Conservation (phyloP, 2,888 invertebrate species). For the Eristalinus aeneus region DNA sequence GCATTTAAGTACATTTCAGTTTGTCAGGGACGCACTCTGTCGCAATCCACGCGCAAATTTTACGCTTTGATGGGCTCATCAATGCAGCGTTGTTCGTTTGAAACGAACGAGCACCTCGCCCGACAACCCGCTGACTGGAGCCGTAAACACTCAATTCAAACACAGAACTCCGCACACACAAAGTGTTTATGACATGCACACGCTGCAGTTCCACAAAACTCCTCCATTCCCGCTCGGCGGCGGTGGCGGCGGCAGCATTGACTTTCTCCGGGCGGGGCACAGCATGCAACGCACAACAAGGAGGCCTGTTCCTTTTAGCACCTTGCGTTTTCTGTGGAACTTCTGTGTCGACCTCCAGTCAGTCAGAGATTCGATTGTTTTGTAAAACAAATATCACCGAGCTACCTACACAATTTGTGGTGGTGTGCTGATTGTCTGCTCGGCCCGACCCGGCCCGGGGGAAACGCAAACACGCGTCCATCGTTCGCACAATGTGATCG, state of each 20-base stretch:
- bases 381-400: conserved; percentile 62
- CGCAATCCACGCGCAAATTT: not conserved
- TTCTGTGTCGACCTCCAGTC: conserved; percentile 13
- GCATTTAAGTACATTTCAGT: not conserved
- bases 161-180: not conserved
- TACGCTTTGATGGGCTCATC: conserved; percentile 42
- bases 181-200: conserved; percentile 59
- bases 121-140: conserved; percentile 18
- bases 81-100: not conserved
- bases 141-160: conserved; percentile 41
- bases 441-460: not conserved
- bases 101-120: not conserved
- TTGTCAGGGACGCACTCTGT: not conserved
- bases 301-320: conserved; percentile 55
- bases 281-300: conserved; percentile 5
- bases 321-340: conserved; percentile 59
- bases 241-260: not conserved
- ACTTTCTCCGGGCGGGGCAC: conserved; percentile 19
- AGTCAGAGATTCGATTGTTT: conserved; percentile 46
- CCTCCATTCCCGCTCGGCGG: conserved; percentile 34
- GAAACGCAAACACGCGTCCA: conserved; percentile 6
- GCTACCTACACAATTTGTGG: conserved; percentile 65
- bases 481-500: conserved; percentile 31
- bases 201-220: conserved; percentile 49
- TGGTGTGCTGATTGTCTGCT: conserved; percentile 26